These are phyloP conservation scores for Drosophila orosa DNA, from an alignment of 1,140 invertebrate genomes.

Conservation along the genomic window DNA sequence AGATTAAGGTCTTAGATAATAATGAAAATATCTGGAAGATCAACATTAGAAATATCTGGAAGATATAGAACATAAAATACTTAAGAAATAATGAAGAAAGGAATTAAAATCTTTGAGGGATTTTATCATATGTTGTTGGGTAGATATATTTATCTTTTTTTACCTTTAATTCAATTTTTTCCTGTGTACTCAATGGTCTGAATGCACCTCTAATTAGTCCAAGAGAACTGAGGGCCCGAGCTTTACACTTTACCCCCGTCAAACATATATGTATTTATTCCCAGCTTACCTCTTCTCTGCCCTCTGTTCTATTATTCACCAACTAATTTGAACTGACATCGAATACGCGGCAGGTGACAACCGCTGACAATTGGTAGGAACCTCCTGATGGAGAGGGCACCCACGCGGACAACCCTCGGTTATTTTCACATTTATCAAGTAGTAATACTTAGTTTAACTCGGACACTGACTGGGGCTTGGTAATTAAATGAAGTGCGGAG, in stretches of 20 bases:
- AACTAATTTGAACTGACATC: conserved; percentile 59
- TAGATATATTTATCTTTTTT: background rate
- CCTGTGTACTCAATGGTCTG: conserved; percentile 28
- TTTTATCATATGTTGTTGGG: no score
- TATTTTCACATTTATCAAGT: conserved; percentile 32
- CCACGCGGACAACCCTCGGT: conserved; percentile 7
- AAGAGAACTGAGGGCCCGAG: background rate
- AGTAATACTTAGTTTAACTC: conserved; percentile 22
- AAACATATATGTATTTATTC: conserved; percentile 3
- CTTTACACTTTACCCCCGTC: conserved; percentile 54
- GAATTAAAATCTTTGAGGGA: no score
- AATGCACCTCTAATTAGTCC: conserved; percentile 60
- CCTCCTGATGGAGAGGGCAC: conserved; percentile 5
- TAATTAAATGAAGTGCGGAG: conserved; percentile 26
- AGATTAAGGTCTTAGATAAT: no score
- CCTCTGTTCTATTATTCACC: conserved; percentile 50
- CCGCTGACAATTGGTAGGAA: conserved; percentile 61
- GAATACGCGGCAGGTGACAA: conserved; percentile 57
- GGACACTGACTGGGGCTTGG: background rate
- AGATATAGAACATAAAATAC: background rate
- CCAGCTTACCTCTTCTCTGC: conserved; percentile 4
- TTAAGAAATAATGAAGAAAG: background rate
- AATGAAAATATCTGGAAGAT: no score
- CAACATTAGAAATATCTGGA: background rate
- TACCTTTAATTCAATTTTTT: background rate